Conservation (phyloP, 2,113 vertebrate species). For the Callopanchax toddi region DNA sequence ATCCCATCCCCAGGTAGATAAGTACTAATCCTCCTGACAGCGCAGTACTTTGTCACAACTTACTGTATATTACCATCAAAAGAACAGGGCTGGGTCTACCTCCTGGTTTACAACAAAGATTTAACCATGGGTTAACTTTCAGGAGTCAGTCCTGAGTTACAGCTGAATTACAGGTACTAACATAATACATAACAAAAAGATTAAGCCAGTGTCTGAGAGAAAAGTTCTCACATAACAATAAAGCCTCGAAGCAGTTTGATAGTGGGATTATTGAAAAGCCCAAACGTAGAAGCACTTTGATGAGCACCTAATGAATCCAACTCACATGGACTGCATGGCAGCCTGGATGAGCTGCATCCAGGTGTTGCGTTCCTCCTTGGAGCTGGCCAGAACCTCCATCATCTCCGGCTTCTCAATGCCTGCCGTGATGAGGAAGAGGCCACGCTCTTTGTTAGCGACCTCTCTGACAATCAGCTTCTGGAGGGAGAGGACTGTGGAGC, state of each 20-base stretch:
- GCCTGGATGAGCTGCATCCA: conserved; percentile 94
- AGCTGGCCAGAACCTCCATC: conserved; percentile 92
- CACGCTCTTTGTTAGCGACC: conserved; percentile 97
- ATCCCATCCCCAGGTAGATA: conserved; percentile 69
- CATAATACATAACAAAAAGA: neutral
- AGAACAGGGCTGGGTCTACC: conserved; percentile 47
- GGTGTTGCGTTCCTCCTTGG: conserved; percentile 91
- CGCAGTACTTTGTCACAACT: conserved; percentile 53
- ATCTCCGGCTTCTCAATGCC: conserved; percentile 90
- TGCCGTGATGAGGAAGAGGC: conserved; percentile 94
- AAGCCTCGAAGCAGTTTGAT: neutral
- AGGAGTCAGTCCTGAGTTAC: conserved; percentile 2
- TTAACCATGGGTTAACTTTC: conserved; percentile 7
- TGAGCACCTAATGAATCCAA: conserved; percentile 9
- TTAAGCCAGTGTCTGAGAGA: neutral
- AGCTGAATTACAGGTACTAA: neutral
- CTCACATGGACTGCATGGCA: conserved; percentile 91
- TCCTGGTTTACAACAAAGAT: conserved; percentile 41
- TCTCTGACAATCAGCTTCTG: conserved; percentile 97
- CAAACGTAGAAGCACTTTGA: neutral
- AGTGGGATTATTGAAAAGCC: neutral
- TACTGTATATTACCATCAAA: conserved; percentile 47
- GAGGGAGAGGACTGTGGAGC: conserved; percentile 93
- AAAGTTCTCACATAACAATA: neutral
- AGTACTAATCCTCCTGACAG: conserved; percentile 65